Percentiles rank a stretch among this genome's conserved stretches.
Evolutionary conservation across 2,797 vertebrate genomes (phyloP).

Genomic region (Sarcoramphus papa): DNA sequence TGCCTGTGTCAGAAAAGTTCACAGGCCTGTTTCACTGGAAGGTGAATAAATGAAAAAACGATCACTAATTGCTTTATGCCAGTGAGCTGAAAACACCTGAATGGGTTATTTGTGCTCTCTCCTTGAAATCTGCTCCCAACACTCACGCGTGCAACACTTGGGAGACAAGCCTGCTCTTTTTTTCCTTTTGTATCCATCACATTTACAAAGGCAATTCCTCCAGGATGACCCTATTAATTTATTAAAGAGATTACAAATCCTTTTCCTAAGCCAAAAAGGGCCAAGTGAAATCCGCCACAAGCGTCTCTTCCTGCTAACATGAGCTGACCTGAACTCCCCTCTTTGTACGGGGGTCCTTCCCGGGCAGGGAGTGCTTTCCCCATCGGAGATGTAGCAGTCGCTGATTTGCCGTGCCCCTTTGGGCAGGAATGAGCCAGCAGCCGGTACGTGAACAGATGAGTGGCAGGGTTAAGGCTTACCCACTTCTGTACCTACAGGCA

Average conservation of each 20-base stretch:
- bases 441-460: not conserved
- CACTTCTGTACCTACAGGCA: not conserved
- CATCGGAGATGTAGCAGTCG: fast-evolving
- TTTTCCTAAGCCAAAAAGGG: not conserved
- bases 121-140: not conserved
- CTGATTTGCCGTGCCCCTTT: not conserved
- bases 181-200: not conserved
- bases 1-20: not conserved
- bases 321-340: not conserved
- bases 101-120: not conserved
- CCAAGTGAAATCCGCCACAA: not conserved
- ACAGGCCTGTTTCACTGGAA: not conserved
- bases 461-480: not conserved
- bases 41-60: not conserved
- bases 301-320: not conserved
- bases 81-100: not conserved
- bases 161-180: not conserved
- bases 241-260: not conserved
- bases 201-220: not conserved
- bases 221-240: not conserved
- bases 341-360: fast-evolving
- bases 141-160: fast-evolving
- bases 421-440: not conserved
- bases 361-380: not conserved
- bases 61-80: not conserved